Conservation (phyloP, 2,797 vertebrate genomes). For the Danio kyathit region DNA sequence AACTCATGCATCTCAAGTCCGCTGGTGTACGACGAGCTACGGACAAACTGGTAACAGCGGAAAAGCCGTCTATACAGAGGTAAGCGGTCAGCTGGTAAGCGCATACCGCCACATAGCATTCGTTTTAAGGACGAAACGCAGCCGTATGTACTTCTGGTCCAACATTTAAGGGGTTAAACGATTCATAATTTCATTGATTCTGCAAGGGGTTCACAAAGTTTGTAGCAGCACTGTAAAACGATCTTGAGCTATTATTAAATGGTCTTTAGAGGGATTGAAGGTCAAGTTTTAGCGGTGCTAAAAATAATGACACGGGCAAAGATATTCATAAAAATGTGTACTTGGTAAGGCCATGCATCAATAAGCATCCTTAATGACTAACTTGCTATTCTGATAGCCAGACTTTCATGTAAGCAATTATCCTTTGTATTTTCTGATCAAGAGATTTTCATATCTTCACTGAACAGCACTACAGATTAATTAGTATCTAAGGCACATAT, state of each 20-base stretch:
- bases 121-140: no score
- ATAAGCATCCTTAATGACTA: background rate
- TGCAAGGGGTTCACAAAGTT: no score
- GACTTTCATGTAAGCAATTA: constrained; percentile 29
- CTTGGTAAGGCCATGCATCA: background rate
- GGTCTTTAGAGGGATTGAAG: background rate
- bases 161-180: no score
- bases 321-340: background rate
- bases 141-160: no score
- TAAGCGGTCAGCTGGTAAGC: no score
- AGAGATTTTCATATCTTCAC: background rate
- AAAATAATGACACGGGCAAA: background rate
- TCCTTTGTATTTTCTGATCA: constrained; percentile 21
- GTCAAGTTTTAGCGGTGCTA: background rate
- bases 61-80: no score
- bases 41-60: no score
- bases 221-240: no score
- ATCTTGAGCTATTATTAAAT: background rate
- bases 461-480: background rate
- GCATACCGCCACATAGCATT: no score
- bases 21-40: no score
- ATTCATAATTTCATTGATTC: no score
- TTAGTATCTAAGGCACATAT: background rate
- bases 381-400: constrained; percentile 12
- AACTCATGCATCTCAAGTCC: no score